Base-by-base conservation (phyloP, 2,113 vertebrate species). In the Riparia riparia region DNA sequence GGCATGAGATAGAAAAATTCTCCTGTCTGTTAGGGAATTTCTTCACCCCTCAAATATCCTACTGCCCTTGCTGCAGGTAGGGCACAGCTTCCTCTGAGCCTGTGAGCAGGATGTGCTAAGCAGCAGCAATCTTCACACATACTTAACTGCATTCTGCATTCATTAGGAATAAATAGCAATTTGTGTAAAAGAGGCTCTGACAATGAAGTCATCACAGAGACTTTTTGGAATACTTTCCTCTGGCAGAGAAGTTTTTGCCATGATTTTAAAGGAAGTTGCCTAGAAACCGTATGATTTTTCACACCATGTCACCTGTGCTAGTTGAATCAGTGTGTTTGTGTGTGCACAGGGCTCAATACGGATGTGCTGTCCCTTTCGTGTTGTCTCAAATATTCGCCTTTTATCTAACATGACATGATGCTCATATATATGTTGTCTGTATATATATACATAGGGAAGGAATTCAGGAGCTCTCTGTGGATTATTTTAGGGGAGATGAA, bases 201-300 rank as follows among this genome's bases (percentile, higher is more conserved):
- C 63, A 90, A 44, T 47, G 45, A 97, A 90, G 77, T 89, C 76
- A 69, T 65, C 61, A 76, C 44, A 32, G 68, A 86, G 45, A 42
- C 50, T 54, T 87, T 82, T 63, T 88, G 42, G 31, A 93, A 74
- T 80, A 57, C 42, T 72, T 69, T 87, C 34, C 61, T 70, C 37
- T 47, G 56, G 70, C 58, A 94, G 45, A 72, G 32, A 68, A 87
- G 49, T 50, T 90, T 85, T 82, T 91, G 41, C 73, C 65, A 37
- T 76, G 17, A 4, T 89, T 72, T 96, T 88, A 51, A 72, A 77
- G 61, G 37, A 76, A 87, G 82, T 72, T 94, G 78, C 87, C 54
- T 95, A 57, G 82, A 94, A 94, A 90, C 70, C 0, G 0, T 72
- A 31, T 1, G 1, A 53, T 72, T 94, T 82, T 85, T 85, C 78